Percentiles rank a stretch among this genome's conserved stretches.
Conservation (phyloP, 2,113 vertebrate species). For the Equus quagga region DNA sequence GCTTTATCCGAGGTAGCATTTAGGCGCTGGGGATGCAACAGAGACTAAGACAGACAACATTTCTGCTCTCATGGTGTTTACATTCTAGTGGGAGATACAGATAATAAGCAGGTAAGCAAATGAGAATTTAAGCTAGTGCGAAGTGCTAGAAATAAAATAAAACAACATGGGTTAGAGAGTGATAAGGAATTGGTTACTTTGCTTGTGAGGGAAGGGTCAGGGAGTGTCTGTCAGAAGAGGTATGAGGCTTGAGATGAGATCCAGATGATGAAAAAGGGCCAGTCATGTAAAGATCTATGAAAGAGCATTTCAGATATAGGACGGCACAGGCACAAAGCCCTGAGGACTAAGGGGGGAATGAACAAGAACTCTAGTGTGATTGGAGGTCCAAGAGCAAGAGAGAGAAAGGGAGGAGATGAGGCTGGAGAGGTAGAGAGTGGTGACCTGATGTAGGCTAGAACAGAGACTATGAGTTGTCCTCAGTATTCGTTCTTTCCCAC, state of each 20-base stretch:
- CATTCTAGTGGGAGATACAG: not conserved
- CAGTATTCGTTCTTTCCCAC: not conserved
- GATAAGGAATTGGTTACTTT: not conserved
- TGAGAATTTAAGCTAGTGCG: not conserved
- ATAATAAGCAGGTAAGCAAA: not conserved
- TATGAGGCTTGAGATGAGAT: not conserved
- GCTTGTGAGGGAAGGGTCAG: not conserved
- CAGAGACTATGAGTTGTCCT: not conserved
- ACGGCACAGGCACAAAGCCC: not conserved
- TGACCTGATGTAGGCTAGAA: not conserved
- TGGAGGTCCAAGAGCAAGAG: not conserved
- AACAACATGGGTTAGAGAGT: not conserved
- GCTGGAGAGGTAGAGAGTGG: not conserved
- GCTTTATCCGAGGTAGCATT: not conserved
- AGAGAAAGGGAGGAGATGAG: not conserved
- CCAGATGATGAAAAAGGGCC: not conserved
- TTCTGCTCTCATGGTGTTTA: not conserved
- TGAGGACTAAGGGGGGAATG: not conserved
- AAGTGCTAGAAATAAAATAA: conserved; percentile 12
- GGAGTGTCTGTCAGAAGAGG: not conserved
- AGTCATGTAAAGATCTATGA: not conserved
- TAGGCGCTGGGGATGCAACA: not conserved
- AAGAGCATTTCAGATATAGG: not conserved
- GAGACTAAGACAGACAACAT: not conserved
- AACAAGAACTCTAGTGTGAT: not conserved